Evolutionary conservation across 35 echinoderm and acorn worm genomes (phyloP).

Genomic region (Ophioderma brevispina): DNA sequence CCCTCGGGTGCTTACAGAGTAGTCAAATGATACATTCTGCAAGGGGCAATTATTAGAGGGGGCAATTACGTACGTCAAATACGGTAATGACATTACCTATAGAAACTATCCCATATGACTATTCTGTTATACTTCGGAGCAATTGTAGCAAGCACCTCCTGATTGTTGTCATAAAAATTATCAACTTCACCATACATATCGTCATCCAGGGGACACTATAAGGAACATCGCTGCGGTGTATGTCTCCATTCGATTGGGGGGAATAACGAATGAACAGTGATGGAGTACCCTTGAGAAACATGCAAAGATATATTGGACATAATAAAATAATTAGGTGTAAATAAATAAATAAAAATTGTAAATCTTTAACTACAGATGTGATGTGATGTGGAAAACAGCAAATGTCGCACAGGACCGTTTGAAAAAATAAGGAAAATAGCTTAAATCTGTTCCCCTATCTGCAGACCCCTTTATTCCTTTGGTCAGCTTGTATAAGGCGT

Average conservation of each 20-base stretch:
- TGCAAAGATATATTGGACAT: no score
- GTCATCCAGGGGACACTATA: constrained; percentile 57
- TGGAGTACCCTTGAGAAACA: constrained; percentile 43
- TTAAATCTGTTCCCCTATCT: no score
- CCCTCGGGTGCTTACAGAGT: not conserved
- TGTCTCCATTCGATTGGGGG: constrained; percentile 15
- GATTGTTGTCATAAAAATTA: constrained; percentile 40
- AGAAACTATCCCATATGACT: constrained; percentile 75
- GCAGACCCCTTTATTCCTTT: no score
- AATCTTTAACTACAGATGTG: no score
- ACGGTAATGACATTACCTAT: constrained; percentile 60
- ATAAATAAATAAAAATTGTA: not conserved
- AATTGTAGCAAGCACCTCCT: constrained; percentile 22
- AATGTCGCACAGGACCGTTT: not conserved
- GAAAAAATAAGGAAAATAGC: not conserved
- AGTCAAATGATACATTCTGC: not conserved
- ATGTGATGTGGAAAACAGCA: not conserved
- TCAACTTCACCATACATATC: constrained; percentile 67
- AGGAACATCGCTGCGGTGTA: constrained; percentile 38
- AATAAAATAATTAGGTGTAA: not conserved
- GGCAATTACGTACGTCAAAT: no score
- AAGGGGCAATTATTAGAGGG: not conserved
- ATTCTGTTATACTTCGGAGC: constrained; percentile 65
- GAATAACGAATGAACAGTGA: constrained; percentile 16
- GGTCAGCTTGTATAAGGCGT: no score